Evolutionary conservation across 2,797 vertebrate genomes (phyloP).

Genomic region (Heteromormyrus szaboi): DNA sequence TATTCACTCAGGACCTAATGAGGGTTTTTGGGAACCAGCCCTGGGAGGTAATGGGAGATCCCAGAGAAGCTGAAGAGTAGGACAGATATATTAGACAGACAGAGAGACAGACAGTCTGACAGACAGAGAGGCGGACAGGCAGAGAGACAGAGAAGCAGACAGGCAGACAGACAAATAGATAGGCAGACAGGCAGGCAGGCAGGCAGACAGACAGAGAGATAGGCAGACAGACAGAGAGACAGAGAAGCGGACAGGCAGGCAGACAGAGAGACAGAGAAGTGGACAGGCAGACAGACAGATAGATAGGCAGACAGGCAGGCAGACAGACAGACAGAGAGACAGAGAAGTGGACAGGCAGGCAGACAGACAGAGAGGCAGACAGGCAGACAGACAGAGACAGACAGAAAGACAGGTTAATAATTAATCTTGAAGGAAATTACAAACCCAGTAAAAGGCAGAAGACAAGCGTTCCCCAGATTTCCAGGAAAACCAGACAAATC

Average conservation of each 20-base stretch:
- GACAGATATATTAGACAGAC: neutral
- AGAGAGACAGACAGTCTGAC: neutral
- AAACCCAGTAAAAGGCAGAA: neutral
- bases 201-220: rapidly evolving
- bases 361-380: too few species aligned
- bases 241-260: neutral
- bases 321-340: neutral
- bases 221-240: neutral
- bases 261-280: neutral
- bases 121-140: neutral
- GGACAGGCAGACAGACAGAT: neutral
- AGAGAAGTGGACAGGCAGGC: too few species aligned
- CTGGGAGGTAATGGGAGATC: neutral
- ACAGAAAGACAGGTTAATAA: neutral
- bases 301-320: neutral
- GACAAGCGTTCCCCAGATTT: neutral
- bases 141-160: neutral
- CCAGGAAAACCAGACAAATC: neutral
- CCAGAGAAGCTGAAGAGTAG: neutral
- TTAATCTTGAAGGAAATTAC: neutral
- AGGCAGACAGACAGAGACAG: neutral
- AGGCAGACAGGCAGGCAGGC: neutral
- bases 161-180: neutral
- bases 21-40: neutral
- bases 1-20: neutral